phyloP scores from a whole-genome alignment of 2,113 vertebrate genomes.

The Eclectus roratus region DNA sequence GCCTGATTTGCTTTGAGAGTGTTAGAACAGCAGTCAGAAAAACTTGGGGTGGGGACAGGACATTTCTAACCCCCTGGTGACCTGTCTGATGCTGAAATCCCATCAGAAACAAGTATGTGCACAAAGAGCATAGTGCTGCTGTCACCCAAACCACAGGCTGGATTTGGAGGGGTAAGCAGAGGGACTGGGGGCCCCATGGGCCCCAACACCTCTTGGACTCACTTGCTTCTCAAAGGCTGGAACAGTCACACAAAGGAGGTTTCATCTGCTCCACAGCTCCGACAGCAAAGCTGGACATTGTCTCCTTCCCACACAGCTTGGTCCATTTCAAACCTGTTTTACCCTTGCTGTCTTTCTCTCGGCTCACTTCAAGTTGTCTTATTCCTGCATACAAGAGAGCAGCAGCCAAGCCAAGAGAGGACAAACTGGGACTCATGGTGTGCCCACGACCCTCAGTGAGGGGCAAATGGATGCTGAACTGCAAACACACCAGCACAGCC shows the following conservation, averaged over 20 bases:
- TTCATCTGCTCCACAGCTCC: background rate
- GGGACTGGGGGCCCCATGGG: background rate
- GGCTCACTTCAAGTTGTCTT: background rate
- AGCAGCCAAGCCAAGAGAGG: background rate
- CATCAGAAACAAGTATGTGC: background rate
- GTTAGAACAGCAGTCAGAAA: background rate
- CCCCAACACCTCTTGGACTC: background rate
- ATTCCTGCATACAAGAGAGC: background rate
- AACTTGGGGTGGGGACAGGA: background rate
- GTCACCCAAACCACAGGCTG: background rate
- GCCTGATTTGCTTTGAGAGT: background rate
- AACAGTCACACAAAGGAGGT: background rate
- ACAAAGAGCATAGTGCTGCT: background rate
- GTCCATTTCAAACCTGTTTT: background rate
- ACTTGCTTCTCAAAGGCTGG: background rate
- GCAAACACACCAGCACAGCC: background rate
- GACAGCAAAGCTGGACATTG: background rate
- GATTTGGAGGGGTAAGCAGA: background rate
- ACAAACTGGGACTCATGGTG: accelerated
- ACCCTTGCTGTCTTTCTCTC: background rate
- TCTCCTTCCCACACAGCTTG: background rate
- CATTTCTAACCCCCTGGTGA: background rate
- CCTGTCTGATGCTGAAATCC: background rate
- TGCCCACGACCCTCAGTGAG: accelerated
- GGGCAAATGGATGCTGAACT: slow-evolving; percentile 16